These are phyloP conservation scores for Macrotrachela quadricornifera DNA, from an alignment of 1,140 invertebrate genomes.

Conservation along the genomic window DNA sequence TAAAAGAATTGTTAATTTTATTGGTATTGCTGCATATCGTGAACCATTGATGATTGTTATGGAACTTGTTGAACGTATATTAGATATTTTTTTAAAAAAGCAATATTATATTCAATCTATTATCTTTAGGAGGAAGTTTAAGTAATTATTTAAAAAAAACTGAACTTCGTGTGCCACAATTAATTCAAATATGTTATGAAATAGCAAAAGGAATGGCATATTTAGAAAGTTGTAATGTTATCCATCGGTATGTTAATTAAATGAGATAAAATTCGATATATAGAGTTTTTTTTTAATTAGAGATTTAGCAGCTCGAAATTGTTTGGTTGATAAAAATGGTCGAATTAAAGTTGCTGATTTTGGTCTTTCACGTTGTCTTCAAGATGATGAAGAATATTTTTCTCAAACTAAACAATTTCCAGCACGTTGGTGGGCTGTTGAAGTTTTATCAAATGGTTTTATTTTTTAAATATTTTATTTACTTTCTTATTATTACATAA, in stretches of 20 bases:
- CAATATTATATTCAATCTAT: background rate
- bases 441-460: conserved; percentile 37
- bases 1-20: conserved; percentile 62
- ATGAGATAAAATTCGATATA: background rate
- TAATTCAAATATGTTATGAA: conserved; percentile 73
- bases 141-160: conserved; percentile 3
- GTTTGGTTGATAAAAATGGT: conserved; percentile 53
- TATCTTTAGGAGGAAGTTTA: background rate
- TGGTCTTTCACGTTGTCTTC: no score
- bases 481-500: no score
- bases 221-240: conserved; percentile 81
- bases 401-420: conserved; percentile 94
- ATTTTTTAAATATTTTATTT: no score
- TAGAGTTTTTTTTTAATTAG: conserved; percentile 33
- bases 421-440: conserved; percentile 67
- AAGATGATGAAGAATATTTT: background rate
- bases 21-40: conserved; percentile 87
- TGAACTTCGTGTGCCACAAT: conserved; percentile 30
- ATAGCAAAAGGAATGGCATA: conserved; percentile 83
- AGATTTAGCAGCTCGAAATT: conserved; percentile 81
- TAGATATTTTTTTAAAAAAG: background rate
- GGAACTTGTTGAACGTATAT: conserved; percentile 73
- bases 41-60: conserved; percentile 98
- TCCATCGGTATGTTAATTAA: conserved; percentile 42
- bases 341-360: conserved; percentile 64